Base-by-base conservation (phyloP, 2,888 invertebrate species). In the Sarcophaga carnaria region DNA sequence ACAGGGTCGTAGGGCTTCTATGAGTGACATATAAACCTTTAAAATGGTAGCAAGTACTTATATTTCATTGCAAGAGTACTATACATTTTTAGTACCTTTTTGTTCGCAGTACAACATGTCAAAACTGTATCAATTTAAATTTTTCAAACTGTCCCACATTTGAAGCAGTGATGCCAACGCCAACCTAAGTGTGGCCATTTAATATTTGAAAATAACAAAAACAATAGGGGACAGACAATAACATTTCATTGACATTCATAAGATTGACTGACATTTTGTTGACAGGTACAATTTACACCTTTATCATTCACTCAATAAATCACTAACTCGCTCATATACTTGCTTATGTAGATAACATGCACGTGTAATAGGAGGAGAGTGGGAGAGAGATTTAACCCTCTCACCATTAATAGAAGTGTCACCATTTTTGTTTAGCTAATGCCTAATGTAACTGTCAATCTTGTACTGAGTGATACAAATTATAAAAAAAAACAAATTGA, bases 181-280 rank as follows among this genome's bases (percentile, higher is more conserved):
- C 45, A 37, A 27, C 10, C 27, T 17, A 49, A 14, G 54, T 54
- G 49, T 72, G 59, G 27, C 60, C 37, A 80, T 75, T 80, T 69
- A 69, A 74, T 62, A 14, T 81, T 81, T 66, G 8, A 78, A 49
- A 80, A 78, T 45, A 54, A 67, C 4, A 78, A 72, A 17, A 83
- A 69, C 49, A 37, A 72, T 66, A 63, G 2, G 37, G 10, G 10
- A 37, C 11, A 47, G 22, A 77, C 20, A 75, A 49, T 47, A 75
- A 80, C 14, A 66, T 20, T 74, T 69, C 37, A 81, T 81, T 80
- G 80, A 69, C 77, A 77, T 69, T 17, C 27, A 80, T 49, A 49
- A 77, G 86, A 86, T 79, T 86, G 86, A 78, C 86, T 83, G 37
- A 37, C 37, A 12, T 54, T 80, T 78, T 83, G 86, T 78, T 86